Percentiles rank a stretch among this genome's conserved stretches.
These are phyloP conservation scores for Parnassius orleans DNA, from an alignment of 2,888 invertebrate species.

Conservation along the genomic window DNA sequence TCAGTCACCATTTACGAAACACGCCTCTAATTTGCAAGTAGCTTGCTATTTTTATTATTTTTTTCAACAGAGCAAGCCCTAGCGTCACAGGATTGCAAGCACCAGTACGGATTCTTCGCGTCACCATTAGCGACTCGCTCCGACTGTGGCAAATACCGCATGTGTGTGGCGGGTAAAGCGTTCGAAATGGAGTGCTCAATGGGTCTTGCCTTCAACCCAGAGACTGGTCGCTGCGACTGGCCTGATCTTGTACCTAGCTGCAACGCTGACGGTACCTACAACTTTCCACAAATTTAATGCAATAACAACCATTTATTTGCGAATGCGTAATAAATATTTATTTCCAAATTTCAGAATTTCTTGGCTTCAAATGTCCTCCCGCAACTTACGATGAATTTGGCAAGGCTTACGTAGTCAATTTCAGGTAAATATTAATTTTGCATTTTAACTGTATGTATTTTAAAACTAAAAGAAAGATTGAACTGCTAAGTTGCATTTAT, in stretches of 20 bases:
- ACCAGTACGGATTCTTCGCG: conserved; percentile 88
- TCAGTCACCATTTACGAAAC: no score
- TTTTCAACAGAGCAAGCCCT: conserved; percentile 79
- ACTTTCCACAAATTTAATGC: not conserved
- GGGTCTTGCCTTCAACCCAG: conserved; percentile 87
- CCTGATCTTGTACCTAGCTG: conserved; percentile 88
- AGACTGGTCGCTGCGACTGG: conserved; percentile 88
- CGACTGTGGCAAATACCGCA: conserved; percentile 87
- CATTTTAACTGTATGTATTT: not conserved
- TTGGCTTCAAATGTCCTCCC: conserved; percentile 56
- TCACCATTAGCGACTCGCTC: conserved; percentile 39
- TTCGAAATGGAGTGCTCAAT: conserved; percentile 85
- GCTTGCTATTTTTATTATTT: no score
- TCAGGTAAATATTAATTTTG: conserved; percentile 42
- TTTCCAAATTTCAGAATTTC: conserved; percentile 45
- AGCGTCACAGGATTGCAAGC: conserved; percentile 87
- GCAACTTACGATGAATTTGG: conserved; percentile 43
- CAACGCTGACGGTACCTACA: conserved; percentile 71
- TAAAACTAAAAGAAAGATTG: no score
- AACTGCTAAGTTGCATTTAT: no score
- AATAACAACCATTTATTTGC: no score
- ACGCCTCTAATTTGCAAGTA: conserved; percentile 38
- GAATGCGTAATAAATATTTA: not conserved
- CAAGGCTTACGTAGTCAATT: conserved; percentile 41
- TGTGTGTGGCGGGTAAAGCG: conserved; percentile 85